phyloP scores from a whole-genome alignment of 2,888 invertebrate species.

The Arrhopalites spinosus region DNA sequence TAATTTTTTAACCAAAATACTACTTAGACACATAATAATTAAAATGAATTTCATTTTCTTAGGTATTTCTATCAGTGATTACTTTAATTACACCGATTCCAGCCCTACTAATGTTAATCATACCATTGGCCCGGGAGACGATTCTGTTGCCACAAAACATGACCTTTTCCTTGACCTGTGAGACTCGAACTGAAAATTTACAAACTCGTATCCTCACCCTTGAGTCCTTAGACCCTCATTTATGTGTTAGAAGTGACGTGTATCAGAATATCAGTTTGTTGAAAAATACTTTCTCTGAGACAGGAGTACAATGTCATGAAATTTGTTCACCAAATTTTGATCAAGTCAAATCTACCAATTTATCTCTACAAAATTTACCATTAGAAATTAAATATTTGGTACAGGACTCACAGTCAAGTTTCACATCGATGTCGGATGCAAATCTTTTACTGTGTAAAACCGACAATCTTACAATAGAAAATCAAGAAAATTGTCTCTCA shows the following conservation, averaged over 20 bases:
- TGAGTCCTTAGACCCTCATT: background rate
- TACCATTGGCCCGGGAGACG: constrained; percentile 73
- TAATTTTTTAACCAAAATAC: background rate
- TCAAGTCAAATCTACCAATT: too few relatives aligned
- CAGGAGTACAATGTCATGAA: background rate
- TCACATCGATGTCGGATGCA: too few relatives aligned
- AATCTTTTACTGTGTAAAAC: too few relatives aligned
- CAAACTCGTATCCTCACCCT: too few relatives aligned
- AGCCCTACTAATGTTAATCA: constrained; percentile 70
- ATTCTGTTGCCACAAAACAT: constrained; percentile 68
- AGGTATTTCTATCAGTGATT: constrained; percentile 72
- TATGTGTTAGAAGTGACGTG: background rate
- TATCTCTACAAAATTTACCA: too few relatives aligned
- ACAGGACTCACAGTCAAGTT: too few relatives aligned
- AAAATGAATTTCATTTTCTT: constrained; percentile 40
- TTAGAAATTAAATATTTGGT: too few relatives aligned
- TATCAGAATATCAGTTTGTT: background rate
- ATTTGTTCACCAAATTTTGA: too few relatives aligned
- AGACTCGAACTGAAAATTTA: background rate
- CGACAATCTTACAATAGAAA: too few relatives aligned
- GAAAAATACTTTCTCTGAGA: background rate
- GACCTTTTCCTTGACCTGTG: constrained; percentile 63
- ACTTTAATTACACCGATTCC: constrained; percentile 71
- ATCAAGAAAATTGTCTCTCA: too few relatives aligned
- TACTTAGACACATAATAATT: background rate